Percentiles rank a stretch among this genome's conserved stretches.
Evolutionary conservation across 1,140 invertebrate genomes (phyloP).

Genomic region (Physella acuta): DNA sequence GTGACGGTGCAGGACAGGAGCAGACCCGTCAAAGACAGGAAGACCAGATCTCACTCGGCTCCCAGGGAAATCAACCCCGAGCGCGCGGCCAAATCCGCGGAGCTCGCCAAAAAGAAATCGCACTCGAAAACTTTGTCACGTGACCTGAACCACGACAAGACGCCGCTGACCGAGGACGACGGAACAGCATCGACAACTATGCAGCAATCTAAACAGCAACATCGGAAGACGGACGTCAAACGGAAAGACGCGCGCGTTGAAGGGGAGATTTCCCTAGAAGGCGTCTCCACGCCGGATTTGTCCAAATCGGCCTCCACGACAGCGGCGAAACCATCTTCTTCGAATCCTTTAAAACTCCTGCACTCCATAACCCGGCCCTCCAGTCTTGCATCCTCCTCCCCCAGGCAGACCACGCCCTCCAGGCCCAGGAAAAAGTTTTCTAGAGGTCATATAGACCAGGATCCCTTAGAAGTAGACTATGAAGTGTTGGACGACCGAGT

Average conservation of each 20-base stretch:
- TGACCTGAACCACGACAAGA: no score
- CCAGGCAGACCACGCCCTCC: constrained; percentile 1
- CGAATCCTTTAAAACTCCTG: constrained; percentile 6
- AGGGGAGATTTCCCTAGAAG: constrained; percentile 8
- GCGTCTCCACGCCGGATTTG: not conserved
- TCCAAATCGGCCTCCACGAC: not conserved
- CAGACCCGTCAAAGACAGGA: constrained; percentile 4
- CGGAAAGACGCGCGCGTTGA: not conserved
- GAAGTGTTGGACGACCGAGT: constrained; percentile 14
- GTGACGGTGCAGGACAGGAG: no score
- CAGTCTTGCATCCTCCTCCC: not conserved
- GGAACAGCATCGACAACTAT: not conserved
- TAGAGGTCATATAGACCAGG: constrained; percentile 27
- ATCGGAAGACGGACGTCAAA: not conserved
- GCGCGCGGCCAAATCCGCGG: not conserved
- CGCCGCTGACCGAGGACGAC: not conserved
- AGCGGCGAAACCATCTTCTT: not conserved
- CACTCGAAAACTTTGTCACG: constrained; percentile 1
- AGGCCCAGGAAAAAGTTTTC: constrained; percentile 22
- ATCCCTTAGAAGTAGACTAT: constrained; percentile 22
- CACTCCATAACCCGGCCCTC: constrained; percentile 1
- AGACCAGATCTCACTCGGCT: constrained; percentile 7
- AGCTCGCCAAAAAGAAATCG: not conserved
- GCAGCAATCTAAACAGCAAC: constrained; percentile 3
- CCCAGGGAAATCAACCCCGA: not conserved